Base-by-base conservation (phyloP, 2,888 invertebrate species). In the Scaptomyza parva region DNA sequence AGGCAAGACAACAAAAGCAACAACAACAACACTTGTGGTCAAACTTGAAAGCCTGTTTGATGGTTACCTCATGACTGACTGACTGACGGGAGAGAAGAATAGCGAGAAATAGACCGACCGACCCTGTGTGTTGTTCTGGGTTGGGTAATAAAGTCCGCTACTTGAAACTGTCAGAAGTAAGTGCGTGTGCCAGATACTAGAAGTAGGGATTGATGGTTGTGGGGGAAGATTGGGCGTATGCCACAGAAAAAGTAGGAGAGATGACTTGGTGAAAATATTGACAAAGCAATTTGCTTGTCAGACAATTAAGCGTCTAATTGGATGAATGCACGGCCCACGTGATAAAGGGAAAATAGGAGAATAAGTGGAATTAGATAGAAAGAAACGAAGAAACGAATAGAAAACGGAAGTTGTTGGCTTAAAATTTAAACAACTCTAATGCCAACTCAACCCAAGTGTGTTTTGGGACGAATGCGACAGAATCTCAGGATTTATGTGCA, bases 261-360 rank as follows among this genome's bases (percentile, higher is more conserved):
- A 82, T 84, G 87, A 86, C 87, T 84, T 72, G 78, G 71, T 70
- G 85, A 82, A 85, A 86, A 85, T 85, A 85, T 85, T 85, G 84
- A 85, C 84, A 85, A 85, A 85, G 87, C 84, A 85, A 85, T 85
- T 85, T 85, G 85, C 87, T 78, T 85, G 84, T 85, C 84, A 85
- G 87, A 85, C 84, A 85, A 85, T 85, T 85, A 85, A 85, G 87
- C 80, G 80, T 85, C 85, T 85, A 85, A 85, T 85, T 85, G 84
- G 85, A 85, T 86, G 82, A 85, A 85, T 87, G 77, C 79, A 73
- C 66, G 70, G 73, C 65, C 65, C 65, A 69, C 64, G 77, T 62
- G 58, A 59, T 70, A 53, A 47, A 30, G n/a, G 9, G 3, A 9
- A 28, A 28, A 43, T 8, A 14, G 48, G 53, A 51, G 22, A 35